Evolutionary conservation across 2,797 vertebrate genomes (phyloP).

Genomic region (Kryptolebias ocellatus): DNA sequence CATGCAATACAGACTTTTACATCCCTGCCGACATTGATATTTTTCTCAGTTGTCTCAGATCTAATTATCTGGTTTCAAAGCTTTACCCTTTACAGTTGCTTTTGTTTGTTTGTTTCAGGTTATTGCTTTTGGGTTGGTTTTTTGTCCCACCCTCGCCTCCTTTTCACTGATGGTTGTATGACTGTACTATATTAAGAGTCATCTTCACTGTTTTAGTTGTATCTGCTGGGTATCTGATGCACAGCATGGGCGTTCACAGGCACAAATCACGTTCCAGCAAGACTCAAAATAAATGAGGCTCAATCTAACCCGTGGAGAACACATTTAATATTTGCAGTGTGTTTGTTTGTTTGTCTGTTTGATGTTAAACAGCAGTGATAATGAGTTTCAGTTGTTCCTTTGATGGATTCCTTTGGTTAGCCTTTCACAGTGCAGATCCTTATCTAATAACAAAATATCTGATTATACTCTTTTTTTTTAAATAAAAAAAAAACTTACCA

Average conservation of each 20-base stretch:
- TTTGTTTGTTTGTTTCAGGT: slow-evolving; percentile 38
- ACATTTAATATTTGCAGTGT: slow-evolving; percentile 64
- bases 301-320: slow-evolving; percentile 60
- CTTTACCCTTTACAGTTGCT: slow-evolving; percentile 41
- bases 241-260: slow-evolving; percentile 59
- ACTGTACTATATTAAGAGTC: slow-evolving; percentile 64
- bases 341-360: slow-evolving; percentile 66
- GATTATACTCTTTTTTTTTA: slow-evolving; percentile 27
- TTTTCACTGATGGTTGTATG: slow-evolving; percentile 36
- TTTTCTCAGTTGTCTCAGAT: slow-evolving; percentile 70
- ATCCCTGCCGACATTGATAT: slow-evolving; percentile 68
- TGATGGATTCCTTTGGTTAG: slow-evolving; percentile 60
- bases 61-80: slow-evolving; percentile 75
- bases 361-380: slow-evolving; percentile 70
- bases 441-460: slow-evolving; percentile 33
- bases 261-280: slow-evolving; percentile 73
- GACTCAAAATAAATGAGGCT: slow-evolving; percentile 73
- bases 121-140: slow-evolving; percentile 15
- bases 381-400: slow-evolving; percentile 62
- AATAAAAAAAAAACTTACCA: slow-evolving; percentile 17
- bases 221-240: slow-evolving; percentile 70
- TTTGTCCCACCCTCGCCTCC: not conserved
- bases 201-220: slow-evolving; percentile 62
- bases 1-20: slow-evolving; percentile 50
- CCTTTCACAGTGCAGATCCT: slow-evolving; percentile 34